phyloP scores from a whole-genome alignment of 2,888 invertebrate genomes.

The Pegoplata infirma region DNA sequence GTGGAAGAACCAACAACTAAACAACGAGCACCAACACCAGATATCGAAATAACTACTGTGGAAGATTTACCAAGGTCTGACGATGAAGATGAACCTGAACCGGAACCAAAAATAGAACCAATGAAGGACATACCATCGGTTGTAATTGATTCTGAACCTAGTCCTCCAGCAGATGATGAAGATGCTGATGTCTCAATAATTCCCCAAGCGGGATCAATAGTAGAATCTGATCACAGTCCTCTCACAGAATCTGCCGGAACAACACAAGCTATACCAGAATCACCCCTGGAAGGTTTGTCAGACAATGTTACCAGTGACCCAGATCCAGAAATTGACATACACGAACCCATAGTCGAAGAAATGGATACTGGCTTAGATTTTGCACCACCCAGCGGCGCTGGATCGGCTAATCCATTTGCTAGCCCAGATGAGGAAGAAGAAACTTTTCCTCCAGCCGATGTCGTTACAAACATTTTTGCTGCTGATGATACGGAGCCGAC shows the following conservation, averaged over 20 bases:
- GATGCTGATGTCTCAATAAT: constrained; percentile 48
- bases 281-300: constrained; percentile 63
- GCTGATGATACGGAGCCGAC: constrained; percentile 66
- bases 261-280: constrained; percentile 69
- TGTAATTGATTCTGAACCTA: constrained; percentile 55
- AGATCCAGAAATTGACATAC: constrained; percentile 43
- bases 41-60: constrained; percentile 77
- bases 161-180: constrained; percentile 48
- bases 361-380: constrained; percentile 77
- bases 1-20: constrained; percentile 68
- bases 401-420: constrained; percentile 79
- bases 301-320: constrained; percentile 61
- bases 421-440: constrained; percentile 77
- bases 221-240: constrained; percentile 72
- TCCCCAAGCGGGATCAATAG: constrained; percentile 31
- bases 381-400: constrained; percentile 72
- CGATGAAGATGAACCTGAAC: constrained; percentile 75
- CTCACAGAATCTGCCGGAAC: constrained; percentile 72
- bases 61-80: constrained; percentile 77
- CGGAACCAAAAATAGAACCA: constrained; percentile 46
- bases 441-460: constrained; percentile 66
- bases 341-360: constrained; percentile 70
- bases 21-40: constrained; percentile 76
- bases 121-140: constrained; percentile 48
- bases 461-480: constrained; percentile 70